These are phyloP conservation scores for Etia nguti DNA, from an alignment of 2,113 vertebrate genomes.

Conservation along the genomic window DNA sequence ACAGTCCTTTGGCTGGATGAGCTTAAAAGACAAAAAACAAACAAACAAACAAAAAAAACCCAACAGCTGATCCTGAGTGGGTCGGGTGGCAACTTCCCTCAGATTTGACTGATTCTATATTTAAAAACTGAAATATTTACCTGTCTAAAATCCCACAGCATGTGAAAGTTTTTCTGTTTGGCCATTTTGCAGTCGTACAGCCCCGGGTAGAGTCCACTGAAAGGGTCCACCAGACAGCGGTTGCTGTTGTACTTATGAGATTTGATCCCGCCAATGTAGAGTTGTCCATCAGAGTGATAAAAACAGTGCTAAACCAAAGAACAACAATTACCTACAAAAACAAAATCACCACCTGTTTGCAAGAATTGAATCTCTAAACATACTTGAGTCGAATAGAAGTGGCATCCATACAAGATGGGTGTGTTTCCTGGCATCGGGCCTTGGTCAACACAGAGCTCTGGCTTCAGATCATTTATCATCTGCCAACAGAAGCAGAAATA, in stretches of 20 bases:
- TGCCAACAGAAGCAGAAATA: neutral
- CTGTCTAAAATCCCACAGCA: conserved; percentile 72
- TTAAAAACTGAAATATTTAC: conserved; percentile 24
- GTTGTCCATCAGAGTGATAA: conserved; percentile 32
- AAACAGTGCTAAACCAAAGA: conserved; percentile 31
- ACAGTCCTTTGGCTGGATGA: neutral
- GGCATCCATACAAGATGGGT: conserved; percentile 58
- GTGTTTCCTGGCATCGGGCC: conserved; percentile 49
- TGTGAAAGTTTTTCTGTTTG: conserved; percentile 32
- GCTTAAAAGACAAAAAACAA: neutral
- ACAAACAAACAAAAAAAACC: neutral
- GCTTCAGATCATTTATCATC: conserved; percentile 40
- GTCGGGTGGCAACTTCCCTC: neutral
- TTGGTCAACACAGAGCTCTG: conserved; percentile 58
- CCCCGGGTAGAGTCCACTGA: conserved; percentile 1
- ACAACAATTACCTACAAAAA: neutral
- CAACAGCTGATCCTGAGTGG: neutral
- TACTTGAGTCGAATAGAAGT: conserved; percentile 50
- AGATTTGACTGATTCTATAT: neutral
- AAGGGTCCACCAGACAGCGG: conserved; percentile 59
- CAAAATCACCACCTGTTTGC: neutral
- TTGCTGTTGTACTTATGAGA: conserved; percentile 47
- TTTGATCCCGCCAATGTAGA: conserved; percentile 47
- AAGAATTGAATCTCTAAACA: neutral
- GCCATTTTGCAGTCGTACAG: conserved; percentile 50